Conservation (phyloP, 2,888 invertebrate species). For the Ypsolopha sequella region DNA sequence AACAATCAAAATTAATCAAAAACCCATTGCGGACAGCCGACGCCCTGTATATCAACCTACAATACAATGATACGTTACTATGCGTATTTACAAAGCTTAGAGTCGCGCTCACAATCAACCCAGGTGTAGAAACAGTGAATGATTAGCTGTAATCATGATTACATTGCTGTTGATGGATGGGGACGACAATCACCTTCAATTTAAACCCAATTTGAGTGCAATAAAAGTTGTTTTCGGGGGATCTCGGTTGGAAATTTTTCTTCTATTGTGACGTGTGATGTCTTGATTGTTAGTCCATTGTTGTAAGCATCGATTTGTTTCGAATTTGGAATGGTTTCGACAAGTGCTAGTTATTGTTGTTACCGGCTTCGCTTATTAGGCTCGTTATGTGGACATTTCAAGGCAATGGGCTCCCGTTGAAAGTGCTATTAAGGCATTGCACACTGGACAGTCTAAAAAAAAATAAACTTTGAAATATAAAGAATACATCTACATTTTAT, state of each 20-base stretch:
- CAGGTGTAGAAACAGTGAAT: conserved; percentile 37
- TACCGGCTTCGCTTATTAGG: not conserved
- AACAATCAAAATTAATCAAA: no score
- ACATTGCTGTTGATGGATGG: conserved; percentile 16
- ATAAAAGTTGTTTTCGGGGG: not conserved
- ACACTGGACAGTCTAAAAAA: no score
- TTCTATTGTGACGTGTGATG: conserved; percentile 14
- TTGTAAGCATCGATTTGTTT: conserved; percentile 3
- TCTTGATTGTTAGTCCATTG: conserved; percentile 21
- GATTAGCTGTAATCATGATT: conserved; percentile 34
- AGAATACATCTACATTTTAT: no score
- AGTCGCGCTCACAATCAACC: not conserved
- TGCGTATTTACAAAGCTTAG: not conserved
- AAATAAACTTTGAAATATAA: no score
- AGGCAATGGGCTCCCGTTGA: conserved; percentile 2
- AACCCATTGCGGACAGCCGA: no score
- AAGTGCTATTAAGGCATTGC: not conserved
- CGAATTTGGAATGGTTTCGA: conserved; percentile 2
- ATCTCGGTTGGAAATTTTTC: no score
- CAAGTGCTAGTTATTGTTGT: conserved; percentile 4
- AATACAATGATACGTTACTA: no score
- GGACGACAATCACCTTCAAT: not conserved
- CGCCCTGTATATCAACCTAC: no score
- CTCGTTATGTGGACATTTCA: not conserved
- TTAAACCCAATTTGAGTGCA: not conserved